A percentile compares a stretch with the other conserved stretches of the same genome.
phyloP scores from a whole-genome alignment of 2,888 invertebrate species.

The Aphidius colemani region DNA sequence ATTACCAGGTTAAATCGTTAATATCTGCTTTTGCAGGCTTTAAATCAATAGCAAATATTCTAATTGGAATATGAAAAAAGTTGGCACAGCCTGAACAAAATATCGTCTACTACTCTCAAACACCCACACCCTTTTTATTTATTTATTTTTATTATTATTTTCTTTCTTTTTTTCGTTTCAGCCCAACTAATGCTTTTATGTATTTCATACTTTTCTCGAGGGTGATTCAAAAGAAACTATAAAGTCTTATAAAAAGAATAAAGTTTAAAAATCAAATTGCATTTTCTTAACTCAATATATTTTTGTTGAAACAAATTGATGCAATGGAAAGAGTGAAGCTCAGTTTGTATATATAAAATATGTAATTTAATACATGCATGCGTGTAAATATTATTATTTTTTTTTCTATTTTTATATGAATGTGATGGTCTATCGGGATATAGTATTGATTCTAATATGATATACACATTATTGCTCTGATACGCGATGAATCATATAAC shows the following conservation, averaged over 20 bases:
- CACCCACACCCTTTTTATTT: neutral
- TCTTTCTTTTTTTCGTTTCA: no score
- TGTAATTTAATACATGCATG: no score
- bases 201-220: neutral
- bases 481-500: no score
- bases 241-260: conserved; percentile 4
- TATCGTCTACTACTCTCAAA: conserved; percentile 11
- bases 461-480: no score
- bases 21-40: conserved; percentile 53
- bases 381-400: no score
- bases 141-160: no score
- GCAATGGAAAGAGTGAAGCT: no score
- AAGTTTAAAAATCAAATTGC: conserved; percentile 13
- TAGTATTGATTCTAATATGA: no score
- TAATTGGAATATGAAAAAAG: conserved; percentile 61
- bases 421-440: no score
- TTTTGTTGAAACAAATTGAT: neutral
- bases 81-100: conserved; percentile 45
- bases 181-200: no score
- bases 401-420: no score
- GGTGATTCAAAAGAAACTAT: conserved; percentile 8
- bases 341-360: no score
- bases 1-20: conserved; percentile 57
- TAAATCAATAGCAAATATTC: conserved; percentile 60
- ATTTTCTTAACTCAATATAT: conserved; percentile 11